Conservation (phyloP, 2,797 vertebrate species). For the Enteromius unitaeniatus region DNA sequence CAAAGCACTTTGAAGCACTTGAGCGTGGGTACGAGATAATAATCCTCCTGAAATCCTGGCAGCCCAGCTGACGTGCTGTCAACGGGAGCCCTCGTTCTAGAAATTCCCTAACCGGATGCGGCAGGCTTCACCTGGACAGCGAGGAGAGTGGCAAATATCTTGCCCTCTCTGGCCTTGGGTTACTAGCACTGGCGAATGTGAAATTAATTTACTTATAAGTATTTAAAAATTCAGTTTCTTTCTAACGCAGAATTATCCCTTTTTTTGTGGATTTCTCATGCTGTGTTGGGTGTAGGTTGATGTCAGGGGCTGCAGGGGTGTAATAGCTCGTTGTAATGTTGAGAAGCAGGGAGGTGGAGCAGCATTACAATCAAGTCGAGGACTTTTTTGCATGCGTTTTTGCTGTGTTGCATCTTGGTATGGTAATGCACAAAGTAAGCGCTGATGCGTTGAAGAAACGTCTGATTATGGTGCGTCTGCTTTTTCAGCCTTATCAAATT, state of each 20-base stretch:
- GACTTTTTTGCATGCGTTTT: slow-evolving; percentile 26
- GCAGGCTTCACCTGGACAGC: slow-evolving; percentile 60
- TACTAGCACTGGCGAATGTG: slow-evolving; percentile 31
- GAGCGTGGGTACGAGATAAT: slow-evolving; percentile 72
- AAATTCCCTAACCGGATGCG: slow-evolving; percentile 59
- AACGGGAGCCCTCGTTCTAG: slow-evolving; percentile 60
- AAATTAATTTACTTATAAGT: slow-evolving; percentile 63
- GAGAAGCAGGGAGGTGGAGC: slow-evolving; percentile 32
- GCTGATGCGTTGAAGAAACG: slow-evolving; percentile 14
- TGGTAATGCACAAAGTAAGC: slow-evolving; percentile 51
- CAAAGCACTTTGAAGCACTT: slow-evolving; percentile 64
- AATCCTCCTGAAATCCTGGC: slow-evolving; percentile 80
- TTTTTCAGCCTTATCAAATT: slow-evolving; percentile 12
- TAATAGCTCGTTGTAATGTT: slow-evolving; percentile 44
- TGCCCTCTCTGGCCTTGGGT: slow-evolving; percentile 30
- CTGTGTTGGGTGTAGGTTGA: slow-evolving; percentile 30
- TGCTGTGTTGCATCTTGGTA: slow-evolving; percentile 32
- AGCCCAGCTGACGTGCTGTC: slow-evolving; percentile 80
- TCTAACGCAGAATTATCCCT: slow-evolving; percentile 49
- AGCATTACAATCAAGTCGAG: slow-evolving; percentile 35
- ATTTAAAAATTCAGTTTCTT: slow-evolving; percentile 54
- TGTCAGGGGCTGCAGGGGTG: slow-evolving; percentile 44
- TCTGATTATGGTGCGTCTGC: background rate
- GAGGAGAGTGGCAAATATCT: slow-evolving; percentile 9
- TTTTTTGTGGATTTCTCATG: slow-evolving; percentile 18